Conservation (phyloP, 2,797 vertebrate genomes). For the Serranus cabrilla region DNA sequence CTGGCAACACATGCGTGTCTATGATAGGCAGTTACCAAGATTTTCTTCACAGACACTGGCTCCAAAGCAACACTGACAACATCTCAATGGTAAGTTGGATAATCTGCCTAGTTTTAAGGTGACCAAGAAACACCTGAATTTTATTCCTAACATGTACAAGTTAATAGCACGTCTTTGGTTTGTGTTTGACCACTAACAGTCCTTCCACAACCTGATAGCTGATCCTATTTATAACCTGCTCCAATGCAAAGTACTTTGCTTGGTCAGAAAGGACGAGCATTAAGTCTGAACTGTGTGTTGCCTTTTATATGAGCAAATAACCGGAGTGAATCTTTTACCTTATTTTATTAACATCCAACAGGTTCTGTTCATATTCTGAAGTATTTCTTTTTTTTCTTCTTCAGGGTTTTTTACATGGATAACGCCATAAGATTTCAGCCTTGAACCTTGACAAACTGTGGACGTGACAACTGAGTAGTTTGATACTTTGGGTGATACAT, state of each 20-base stretch:
- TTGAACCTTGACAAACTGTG: constrained; percentile 53
- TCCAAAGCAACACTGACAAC: constrained; percentile 79
- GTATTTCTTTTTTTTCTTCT: constrained; percentile 41
- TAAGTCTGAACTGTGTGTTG: constrained; percentile 43
- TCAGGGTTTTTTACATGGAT: constrained; percentile 69
- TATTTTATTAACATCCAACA: constrained; percentile 16
- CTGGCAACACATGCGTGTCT: constrained; percentile 87
- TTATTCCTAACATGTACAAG: constrained; percentile 18
- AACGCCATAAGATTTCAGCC: constrained; percentile 48
- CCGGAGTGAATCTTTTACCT: not conserved
- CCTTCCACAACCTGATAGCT: constrained; percentile 69
- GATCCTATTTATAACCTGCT: constrained; percentile 85
- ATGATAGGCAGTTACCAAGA: constrained; percentile 88
- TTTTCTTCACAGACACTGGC: constrained; percentile 76
- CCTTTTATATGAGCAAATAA: constrained; percentile 39
- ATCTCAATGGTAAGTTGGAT: constrained; percentile 83
- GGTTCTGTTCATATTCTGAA: constrained; percentile 26
- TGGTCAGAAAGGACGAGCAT: constrained; percentile 69
- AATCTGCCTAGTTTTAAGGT: constrained; percentile 32
- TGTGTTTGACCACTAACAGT: constrained; percentile 69
- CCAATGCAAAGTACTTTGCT: constrained; percentile 69
- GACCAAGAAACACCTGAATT: constrained; percentile 26
- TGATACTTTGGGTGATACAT: constrained; percentile 43
- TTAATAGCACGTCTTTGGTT: constrained; percentile 35
- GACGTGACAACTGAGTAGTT: constrained; percentile 47